Evolutionary conservation across 2,888 invertebrate species (phyloP).

Genomic region (Hemithea aestivaria): DNA sequence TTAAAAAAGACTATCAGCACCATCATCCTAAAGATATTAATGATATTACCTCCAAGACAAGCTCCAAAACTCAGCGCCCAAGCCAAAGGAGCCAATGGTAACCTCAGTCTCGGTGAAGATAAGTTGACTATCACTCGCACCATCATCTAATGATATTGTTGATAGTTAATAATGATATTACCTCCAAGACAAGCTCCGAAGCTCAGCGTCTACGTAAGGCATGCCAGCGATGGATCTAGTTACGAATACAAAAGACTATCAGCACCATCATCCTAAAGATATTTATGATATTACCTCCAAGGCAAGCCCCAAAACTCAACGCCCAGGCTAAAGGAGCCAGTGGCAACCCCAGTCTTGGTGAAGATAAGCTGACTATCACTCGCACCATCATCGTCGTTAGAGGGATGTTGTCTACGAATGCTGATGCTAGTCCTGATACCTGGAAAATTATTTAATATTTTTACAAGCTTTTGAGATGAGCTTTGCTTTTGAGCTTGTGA

Average conservation of each 20-base stretch:
- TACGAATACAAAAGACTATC: too few species aligned
- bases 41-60: constrained; percentile 93
- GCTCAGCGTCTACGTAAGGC: too few species aligned
- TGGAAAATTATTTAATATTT: constrained; percentile 45
- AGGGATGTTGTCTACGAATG: constrained; percentile 95
- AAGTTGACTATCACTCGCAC: too few species aligned
- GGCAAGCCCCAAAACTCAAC: constrained; percentile 91
- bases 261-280: too few species aligned
- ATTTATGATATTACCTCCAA: constrained; percentile 95
- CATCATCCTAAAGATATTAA: too few species aligned
- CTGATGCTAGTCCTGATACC: constrained; percentile 92
- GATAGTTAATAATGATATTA: too few species aligned
- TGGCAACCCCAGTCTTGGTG: constrained; percentile 84
- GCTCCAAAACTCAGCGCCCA: constrained; percentile 94
- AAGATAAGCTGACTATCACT: constrained; percentile 85
- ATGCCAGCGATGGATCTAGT: too few species aligned
- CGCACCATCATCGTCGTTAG: constrained; percentile 95
- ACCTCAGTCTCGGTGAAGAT: constrained; percentile 81
- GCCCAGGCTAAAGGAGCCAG: constrained; percentile 92
- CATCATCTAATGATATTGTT: too few species aligned
- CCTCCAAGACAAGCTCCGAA: too few species aligned
- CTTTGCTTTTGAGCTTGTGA: too few species aligned
- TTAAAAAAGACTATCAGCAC: too few species aligned
- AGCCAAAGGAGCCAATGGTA: constrained; percentile 89
- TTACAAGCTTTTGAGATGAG: too few species aligned